Evolutionary conservation across 2,888 invertebrate species (phyloP).

Genomic region (Agriopis marginaria): DNA sequence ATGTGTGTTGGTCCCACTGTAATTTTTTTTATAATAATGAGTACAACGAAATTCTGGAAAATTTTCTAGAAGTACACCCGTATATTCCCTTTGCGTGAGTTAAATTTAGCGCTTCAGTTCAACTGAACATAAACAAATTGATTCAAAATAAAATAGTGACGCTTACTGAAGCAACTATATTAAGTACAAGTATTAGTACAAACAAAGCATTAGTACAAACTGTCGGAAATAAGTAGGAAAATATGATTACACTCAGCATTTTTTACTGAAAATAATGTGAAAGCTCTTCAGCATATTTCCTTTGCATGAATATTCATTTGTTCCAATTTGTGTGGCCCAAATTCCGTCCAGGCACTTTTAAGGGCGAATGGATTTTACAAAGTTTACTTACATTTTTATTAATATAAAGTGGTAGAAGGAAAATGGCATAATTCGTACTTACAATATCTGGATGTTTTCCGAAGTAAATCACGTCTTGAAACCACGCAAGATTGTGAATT

Average conservation of each 20-base stretch:
- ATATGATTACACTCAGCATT: constrained; percentile 16
- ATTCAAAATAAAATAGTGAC: no score
- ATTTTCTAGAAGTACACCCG: no score
- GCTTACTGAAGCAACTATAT: no score
- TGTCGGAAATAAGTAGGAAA: constrained; percentile 3
- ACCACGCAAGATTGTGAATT: constrained; percentile 75
- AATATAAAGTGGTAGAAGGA: constrained; percentile 16
- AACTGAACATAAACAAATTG: no score
- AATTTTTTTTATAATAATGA: no score
- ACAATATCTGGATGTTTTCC: constrained; percentile 53
- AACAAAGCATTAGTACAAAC: not conserved
- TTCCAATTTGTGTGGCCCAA: constrained; percentile 36
- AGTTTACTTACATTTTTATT: constrained; percentile 30
- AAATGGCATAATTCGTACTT: constrained; percentile 47
- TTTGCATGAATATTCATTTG: constrained; percentile 39
- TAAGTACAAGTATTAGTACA: no score
- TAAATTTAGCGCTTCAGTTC: no score
- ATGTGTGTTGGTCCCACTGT: no score
- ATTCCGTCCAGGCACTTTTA: constrained; percentile 30
- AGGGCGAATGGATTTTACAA: constrained; percentile 29
- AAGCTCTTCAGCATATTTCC: constrained; percentile 35
- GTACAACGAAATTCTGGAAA: no score
- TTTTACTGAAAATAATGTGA: constrained; percentile 35
- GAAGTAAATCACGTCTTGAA: constrained; percentile 76
- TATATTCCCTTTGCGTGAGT: no score